These are phyloP conservation scores for Zophobas atratus DNA, from an alignment of 1,140 invertebrate genomes.

Conservation along the genomic window DNA sequence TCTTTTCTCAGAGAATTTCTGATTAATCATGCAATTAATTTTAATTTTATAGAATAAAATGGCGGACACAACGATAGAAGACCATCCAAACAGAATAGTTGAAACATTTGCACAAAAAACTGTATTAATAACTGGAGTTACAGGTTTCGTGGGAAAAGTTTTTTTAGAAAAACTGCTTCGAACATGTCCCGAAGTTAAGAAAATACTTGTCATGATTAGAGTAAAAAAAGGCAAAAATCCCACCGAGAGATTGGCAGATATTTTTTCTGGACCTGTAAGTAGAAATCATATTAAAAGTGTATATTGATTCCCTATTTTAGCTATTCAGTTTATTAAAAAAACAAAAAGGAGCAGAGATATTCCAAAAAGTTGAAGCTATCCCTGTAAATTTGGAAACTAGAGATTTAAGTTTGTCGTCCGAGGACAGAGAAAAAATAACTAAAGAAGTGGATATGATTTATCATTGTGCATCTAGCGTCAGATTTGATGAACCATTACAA, in stretches of 20 bases:
- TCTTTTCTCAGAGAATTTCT: not conserved
- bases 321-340: slow-evolving; percentile 58
- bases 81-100: slow-evolving; percentile 69
- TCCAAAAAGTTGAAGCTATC: slow-evolving; percentile 80
- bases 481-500: slow-evolving; percentile 78
- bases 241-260: slow-evolving; percentile 75
- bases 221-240: slow-evolving; percentile 81
- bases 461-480: slow-evolving; percentile 79
- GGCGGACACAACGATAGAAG: not conserved
- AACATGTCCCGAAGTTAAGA: slow-evolving; percentile 80
- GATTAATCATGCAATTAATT: slow-evolving; percentile 2
- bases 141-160: slow-evolving; percentile 90
- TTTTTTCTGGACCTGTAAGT: slow-evolving; percentile 76
- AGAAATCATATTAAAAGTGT: not conserved
- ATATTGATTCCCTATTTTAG: slow-evolving; percentile 31
- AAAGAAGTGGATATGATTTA: slow-evolving; percentile 78
- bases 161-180: slow-evolving; percentile 89
- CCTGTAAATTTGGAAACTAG: slow-evolving; percentile 83
- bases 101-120: slow-evolving; percentile 70
- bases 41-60: not conserved
- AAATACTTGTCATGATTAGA: slow-evolving; percentile 85
- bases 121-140: slow-evolving; percentile 76
- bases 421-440: slow-evolving; percentile 67
- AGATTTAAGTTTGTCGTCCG: slow-evolving; percentile 69
- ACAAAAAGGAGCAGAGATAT: slow-evolving; percentile 55